Evolutionary conservation across 2,113 vertebrate species (phyloP).

Genomic region (Dicentrarchus labrax): DNA sequence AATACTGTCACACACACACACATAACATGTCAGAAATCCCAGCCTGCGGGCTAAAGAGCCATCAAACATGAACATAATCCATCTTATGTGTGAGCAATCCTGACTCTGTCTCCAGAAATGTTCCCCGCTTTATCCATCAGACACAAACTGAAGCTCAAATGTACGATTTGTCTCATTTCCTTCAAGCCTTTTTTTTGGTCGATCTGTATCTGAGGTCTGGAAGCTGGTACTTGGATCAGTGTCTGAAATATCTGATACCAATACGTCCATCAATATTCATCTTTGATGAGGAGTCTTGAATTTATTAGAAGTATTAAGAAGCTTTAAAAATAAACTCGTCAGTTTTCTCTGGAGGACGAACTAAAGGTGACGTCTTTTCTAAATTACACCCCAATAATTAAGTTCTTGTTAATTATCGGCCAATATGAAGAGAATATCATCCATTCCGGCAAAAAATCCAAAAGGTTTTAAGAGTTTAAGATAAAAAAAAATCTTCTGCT

Average conservation of each 20-base stretch:
- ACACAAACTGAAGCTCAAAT: background rate
- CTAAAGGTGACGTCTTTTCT: background rate
- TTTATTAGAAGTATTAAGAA: too few species aligned
- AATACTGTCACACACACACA: constrained; percentile 1
- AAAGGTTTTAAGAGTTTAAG: background rate
- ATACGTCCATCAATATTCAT: background rate
- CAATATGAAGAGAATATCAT: background rate
- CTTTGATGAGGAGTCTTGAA: too few species aligned
- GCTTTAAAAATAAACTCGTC: too few species aligned
- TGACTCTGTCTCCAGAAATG: background rate
- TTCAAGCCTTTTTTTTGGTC: background rate
- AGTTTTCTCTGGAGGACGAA: background rate
- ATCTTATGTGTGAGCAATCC: background rate
- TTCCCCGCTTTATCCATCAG: background rate
- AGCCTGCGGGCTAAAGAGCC: background rate
- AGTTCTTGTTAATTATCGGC: background rate
- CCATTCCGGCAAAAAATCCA: background rate
- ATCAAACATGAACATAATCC: constrained; percentile 35
- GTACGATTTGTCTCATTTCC: background rate
- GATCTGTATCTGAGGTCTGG: background rate
- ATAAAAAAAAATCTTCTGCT: background rate
- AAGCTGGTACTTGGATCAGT: background rate
- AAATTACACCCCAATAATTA: background rate
- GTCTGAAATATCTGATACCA: background rate
- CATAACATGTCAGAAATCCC: constrained; percentile 2